phyloP scores from a whole-genome alignment of 35 echinoderm and acorn worm genomes.

The Anneissia japonica region DNA sequence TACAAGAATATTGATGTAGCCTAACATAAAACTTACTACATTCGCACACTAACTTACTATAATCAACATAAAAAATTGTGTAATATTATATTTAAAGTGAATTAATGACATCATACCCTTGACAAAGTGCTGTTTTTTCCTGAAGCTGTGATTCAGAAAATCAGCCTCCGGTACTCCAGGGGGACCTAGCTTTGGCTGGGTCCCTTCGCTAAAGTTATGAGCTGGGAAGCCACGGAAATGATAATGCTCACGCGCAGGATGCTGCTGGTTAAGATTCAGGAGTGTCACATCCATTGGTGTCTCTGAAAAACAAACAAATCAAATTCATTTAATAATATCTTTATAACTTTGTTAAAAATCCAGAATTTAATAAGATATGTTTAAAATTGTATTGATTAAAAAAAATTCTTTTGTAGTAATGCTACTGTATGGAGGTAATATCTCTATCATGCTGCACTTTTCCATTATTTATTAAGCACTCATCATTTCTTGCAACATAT shows the following conservation, averaged over 20 bases:
- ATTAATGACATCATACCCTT: slow-evolving; percentile 88
- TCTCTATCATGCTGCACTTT: too few species aligned
- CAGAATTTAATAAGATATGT: background rate
- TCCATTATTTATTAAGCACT: too few species aligned
- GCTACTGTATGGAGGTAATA: too few species aligned
- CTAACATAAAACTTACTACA: too few species aligned
- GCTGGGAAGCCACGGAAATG: slow-evolving; percentile 69
- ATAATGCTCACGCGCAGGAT: background rate
- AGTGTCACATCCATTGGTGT: slow-evolving; percentile 51
- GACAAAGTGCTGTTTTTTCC: slow-evolving; percentile 75
- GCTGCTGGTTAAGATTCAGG: background rate
- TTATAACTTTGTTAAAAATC: background rate
- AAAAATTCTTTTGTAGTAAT: too few species aligned
- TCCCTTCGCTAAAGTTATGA: slow-evolving; percentile 33
- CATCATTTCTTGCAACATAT: too few species aligned
- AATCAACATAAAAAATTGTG: too few species aligned
- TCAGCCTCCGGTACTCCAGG: slow-evolving; percentile 17
- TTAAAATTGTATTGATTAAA: too few species aligned
- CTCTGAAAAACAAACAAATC: slow-evolving; percentile 22
- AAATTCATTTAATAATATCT: background rate
- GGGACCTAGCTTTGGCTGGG: slow-evolving; percentile 49
- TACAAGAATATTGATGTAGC: too few species aligned
- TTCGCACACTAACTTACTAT: too few species aligned
- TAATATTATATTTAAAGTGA: too few species aligned
- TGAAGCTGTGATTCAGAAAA: slow-evolving; percentile 29